These are phyloP conservation scores for Podarcis muralis DNA, from an alignment of 2,113 vertebrate species.

Conservation along the genomic window DNA sequence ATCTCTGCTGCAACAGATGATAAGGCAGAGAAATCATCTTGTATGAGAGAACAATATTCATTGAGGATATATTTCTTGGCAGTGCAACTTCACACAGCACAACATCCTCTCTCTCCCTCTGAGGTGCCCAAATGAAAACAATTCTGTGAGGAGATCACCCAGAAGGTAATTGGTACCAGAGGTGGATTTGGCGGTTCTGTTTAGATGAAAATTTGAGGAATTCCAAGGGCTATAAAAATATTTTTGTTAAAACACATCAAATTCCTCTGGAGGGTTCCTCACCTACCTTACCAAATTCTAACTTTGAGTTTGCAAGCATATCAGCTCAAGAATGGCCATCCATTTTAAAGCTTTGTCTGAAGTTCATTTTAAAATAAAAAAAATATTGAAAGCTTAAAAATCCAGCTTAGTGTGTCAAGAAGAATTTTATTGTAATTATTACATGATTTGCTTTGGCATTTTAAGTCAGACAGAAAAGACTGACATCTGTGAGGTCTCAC, in stretches of 20 bases:
- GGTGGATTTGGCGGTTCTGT: background rate
- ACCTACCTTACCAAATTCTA: background rate
- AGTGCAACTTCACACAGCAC: background rate
- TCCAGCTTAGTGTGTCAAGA: background rate
- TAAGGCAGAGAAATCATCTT: background rate
- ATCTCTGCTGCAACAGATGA: background rate
- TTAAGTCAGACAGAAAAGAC: background rate
- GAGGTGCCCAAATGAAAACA: background rate
- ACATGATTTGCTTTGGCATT: background rate
- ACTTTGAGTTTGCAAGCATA: background rate
- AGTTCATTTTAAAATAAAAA: background rate
- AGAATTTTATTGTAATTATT: background rate
- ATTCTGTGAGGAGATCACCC: background rate
- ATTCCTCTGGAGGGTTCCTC: background rate
- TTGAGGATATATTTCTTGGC: background rate
- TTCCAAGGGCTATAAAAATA: background rate
- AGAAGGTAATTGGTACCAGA: background rate
- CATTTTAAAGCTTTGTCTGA: background rate
- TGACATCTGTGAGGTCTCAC: background rate
- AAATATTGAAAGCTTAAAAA: background rate
- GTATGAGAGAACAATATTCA: background rate
- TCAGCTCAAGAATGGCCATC: background rate
- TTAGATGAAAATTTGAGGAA: background rate
- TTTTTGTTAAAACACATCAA: background rate
- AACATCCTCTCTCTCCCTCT: background rate